Conservation (phyloP, 2,113 vertebrate species). For the Lagopus leucura region DNA sequence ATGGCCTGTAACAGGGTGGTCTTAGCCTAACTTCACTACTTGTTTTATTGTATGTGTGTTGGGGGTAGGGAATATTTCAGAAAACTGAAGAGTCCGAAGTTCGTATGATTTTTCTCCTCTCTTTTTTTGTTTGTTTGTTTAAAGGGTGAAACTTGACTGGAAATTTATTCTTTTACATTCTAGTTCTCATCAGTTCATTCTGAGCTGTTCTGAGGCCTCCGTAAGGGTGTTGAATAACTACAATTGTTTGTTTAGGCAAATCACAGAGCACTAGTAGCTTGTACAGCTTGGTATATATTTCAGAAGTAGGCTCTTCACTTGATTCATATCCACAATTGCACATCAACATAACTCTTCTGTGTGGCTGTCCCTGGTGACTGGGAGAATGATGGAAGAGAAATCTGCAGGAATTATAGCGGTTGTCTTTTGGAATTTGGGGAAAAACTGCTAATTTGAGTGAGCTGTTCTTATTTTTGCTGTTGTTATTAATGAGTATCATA, state of each 20-base stretch:
- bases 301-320: not conserved
- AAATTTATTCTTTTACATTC: not conserved
- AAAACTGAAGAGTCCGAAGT: not conserved
- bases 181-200: not conserved
- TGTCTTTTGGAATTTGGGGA: not conserved
- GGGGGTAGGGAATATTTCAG: not conserved
- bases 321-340: not conserved
- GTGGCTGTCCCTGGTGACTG: not conserved
- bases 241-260: slow-evolving; percentile 1
- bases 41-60: not conserved
- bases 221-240: not conserved
- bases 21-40: not conserved
- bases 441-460: not conserved
- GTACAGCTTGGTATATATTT: not conserved
- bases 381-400: not conserved
- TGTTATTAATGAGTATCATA: not conserved
- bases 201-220: not conserved
- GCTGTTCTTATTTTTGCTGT: not conserved
- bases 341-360: not conserved
- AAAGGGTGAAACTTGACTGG: not conserved
- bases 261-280: not conserved
- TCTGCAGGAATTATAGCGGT: not conserved
- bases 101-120: not conserved
- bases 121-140: not conserved
- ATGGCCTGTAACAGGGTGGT: not conserved